Conservation (phyloP, 1,140 invertebrate species). For the Panulirus ornatus region DNA sequence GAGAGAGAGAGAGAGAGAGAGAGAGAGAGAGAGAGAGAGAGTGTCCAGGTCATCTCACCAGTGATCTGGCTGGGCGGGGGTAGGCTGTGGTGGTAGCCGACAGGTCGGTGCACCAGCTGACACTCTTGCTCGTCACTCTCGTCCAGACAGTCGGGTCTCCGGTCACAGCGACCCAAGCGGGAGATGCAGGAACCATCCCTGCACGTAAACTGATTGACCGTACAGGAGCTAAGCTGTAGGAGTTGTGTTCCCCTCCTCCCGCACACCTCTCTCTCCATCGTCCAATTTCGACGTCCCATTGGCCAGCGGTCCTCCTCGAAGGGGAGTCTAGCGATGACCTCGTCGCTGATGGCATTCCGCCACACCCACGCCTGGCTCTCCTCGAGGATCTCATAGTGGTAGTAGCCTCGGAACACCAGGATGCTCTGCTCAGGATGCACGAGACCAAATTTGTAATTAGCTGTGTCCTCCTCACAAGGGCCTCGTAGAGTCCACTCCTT, state of each 20-base stretch:
- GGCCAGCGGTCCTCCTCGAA: constrained; percentile 77
- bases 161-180: constrained; percentile 77
- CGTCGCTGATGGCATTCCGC: constrained; percentile 76
- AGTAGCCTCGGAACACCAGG: constrained; percentile 62
- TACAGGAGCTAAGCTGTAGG: constrained; percentile 58
- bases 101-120: constrained; percentile 36
- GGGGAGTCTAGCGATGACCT: constrained; percentile 78
- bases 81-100: constrained; percentile 64
- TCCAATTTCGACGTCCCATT: constrained; percentile 77
- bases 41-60: constrained; percentile 20
- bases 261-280: constrained; percentile 79
- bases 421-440: constrained; percentile 35
- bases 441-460: constrained; percentile 66
- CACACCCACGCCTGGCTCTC: constrained; percentile 36
- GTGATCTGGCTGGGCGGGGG: constrained; percentile 26
- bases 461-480: constrained; percentile 63
- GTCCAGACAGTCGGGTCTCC: constrained; percentile 78
- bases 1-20: neutral
- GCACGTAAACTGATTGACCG: constrained; percentile 76
- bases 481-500: constrained; percentile 55
- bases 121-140: constrained; percentile 79
- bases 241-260: constrained; percentile 43
- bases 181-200: constrained; percentile 78
- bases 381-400: constrained; percentile 61
- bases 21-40: neutral